Percentiles rank a stretch among this genome's conserved stretches.
phyloP scores from a whole-genome alignment of 2,797 vertebrate genomes.

The Rhinella marina region DNA sequence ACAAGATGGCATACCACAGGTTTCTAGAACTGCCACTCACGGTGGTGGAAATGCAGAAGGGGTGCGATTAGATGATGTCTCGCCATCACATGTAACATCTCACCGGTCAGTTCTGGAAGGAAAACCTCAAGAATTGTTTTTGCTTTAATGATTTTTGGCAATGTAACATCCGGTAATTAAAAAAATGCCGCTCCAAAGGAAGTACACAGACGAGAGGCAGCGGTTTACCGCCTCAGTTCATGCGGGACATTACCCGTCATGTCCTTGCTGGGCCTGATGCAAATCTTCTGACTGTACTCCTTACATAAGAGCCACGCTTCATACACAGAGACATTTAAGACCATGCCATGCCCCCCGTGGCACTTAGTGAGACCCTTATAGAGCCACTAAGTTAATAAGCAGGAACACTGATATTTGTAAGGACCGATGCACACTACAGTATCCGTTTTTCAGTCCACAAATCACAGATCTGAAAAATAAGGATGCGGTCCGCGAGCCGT shows the following conservation, averaged over 20 bases:
- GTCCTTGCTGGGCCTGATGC: not conserved
- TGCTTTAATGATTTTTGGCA: not conserved
- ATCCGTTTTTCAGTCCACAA: too few relatives aligned
- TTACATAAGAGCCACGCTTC: not conserved
- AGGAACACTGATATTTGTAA: not conserved
- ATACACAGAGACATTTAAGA: not conserved
- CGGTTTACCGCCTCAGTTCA: too few relatives aligned
- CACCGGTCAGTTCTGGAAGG: not conserved
- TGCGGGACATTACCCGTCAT: not conserved
- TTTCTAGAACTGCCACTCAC: not conserved
- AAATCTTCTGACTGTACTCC: not conserved
- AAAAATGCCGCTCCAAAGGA: not conserved
- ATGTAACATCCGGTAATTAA: not conserved
- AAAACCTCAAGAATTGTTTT: not conserved
- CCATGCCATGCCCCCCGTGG: not conserved
- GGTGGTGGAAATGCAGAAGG: not conserved
- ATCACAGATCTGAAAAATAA: too few relatives aligned
- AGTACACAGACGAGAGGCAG: too few relatives aligned
- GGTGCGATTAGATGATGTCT: not conserved
- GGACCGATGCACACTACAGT: not conserved
- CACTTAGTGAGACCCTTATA: constrained; percentile 17
- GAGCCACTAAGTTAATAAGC: constrained; percentile 37
- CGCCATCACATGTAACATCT: not conserved
- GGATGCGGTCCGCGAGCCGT: too few relatives aligned
- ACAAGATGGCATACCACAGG: not conserved